Base-by-base conservation (phyloP, 2,797 vertebrate genomes). In the Fringilla coelebs region DNA sequence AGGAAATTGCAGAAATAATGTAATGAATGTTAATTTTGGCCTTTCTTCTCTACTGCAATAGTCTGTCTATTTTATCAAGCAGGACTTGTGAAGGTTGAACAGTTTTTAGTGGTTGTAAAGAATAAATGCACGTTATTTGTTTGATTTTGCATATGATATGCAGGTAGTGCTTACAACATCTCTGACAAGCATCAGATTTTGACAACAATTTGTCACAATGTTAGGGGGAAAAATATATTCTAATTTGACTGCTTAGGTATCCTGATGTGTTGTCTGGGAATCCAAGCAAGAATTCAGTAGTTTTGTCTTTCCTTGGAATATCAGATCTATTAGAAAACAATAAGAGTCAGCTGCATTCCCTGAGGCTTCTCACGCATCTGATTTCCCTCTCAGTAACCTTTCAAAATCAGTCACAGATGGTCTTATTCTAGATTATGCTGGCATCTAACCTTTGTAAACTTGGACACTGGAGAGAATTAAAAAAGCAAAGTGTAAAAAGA, bases 361-460 rank as follows among this genome's bases (percentile, higher is more conserved):
- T 1, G 4, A 88, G 93, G 91, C 74, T 91, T 93, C 61, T 93
- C 65, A 52, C 18, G 7, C 71, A 68, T 77, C 80, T 14, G n/a
- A 85, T 93, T 97, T 96, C 75, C 49, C 87, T 60, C 94, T 89
- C 85, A 86, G 73, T 97, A 97, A 97, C 93, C 95, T 97, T 98
- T 98, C 90, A 94, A 97, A 97, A 90, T 94, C 82, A 93, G 81
- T 86, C 87, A 95, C 83, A 96, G 90, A 97, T 81, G 36, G 36
- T 91, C 79, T 97, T 97, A 96, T 97, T 97, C 93, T 96, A 96
- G 90, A 96, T 96, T 71, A 87, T 85, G 92, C 67, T 96, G 95
- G 36, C 96, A 96, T 84, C 85, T 98, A 93, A 98, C 97, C 97
- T 98, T 98, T 97, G 91, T 95, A 97, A 95, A 94, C 77, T 92